A percentile compares a stretch with the other conserved stretches of the same genome.
These are phyloP conservation scores for Zaprionus ghesquierei DNA, from an alignment of 1,140 invertebrate genomes.

Conservation along the genomic window DNA sequence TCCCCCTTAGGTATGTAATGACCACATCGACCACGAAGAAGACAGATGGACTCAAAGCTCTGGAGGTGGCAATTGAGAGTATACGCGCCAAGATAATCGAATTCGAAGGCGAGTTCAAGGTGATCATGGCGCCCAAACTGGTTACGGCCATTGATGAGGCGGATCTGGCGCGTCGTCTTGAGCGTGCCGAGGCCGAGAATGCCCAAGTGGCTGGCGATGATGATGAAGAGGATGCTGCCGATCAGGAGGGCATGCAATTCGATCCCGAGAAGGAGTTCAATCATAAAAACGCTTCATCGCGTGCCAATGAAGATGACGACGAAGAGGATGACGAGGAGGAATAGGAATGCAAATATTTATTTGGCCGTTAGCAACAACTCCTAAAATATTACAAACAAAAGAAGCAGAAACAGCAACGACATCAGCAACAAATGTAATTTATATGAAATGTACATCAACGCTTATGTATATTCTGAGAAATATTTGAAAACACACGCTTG, in stretches of 20 bases:
- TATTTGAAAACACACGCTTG: background rate
- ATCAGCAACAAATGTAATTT: conserved; percentile 16
- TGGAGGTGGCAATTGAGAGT: conserved; percentile 94
- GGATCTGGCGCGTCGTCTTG: conserved; percentile 96
- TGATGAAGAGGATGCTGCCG: conserved; percentile 91
- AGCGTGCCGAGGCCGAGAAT: conserved; percentile 96
- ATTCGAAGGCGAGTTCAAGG: conserved; percentile 95
- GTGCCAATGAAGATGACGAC: conserved; percentile 60
- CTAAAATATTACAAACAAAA: conserved; percentile 1
- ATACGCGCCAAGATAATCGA: conserved; percentile 93
- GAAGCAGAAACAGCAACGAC: background rate
- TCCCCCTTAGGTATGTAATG: conserved; percentile 86
- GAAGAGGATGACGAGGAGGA: conserved; percentile 64
- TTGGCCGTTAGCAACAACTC: conserved; percentile 21
- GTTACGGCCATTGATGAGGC: conserved; percentile 99
- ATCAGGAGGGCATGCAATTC: conserved; percentile 83
- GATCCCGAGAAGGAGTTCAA: conserved; percentile 82
- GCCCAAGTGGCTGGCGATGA: conserved; percentile 96
- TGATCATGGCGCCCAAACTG: conserved; percentile 98
- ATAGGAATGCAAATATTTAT: background rate
- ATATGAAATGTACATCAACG: conserved; percentile 14
- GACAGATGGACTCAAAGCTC: conserved; percentile 93
- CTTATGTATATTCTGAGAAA: background rate
- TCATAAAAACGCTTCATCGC: conserved; percentile 54
- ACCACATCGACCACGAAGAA: conserved; percentile 99